Percentiles rank a stretch among this genome's conserved stretches.
Conservation (phyloP, 2,888 invertebrate genomes). For the Hypselothyrea guttata region DNA sequence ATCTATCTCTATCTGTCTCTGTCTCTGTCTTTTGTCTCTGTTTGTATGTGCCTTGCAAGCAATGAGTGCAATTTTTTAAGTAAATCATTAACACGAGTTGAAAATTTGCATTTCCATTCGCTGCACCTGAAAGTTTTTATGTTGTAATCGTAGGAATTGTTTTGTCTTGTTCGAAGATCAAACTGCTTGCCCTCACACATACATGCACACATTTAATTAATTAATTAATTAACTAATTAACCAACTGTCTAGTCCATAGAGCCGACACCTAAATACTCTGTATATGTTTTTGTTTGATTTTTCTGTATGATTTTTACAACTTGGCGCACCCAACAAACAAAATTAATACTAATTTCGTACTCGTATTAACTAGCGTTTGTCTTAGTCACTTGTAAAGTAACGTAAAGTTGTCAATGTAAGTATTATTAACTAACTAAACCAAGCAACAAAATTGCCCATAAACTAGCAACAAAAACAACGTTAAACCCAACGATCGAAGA, state of each 20-base stretch:
- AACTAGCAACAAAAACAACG: constrained; percentile 43
- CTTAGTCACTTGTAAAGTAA: constrained; percentile 70
- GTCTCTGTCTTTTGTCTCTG: constrained; percentile 31
- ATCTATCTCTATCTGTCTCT: constrained; percentile 31
- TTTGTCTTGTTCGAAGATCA: constrained; percentile 26
- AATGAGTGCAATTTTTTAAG: constrained; percentile 37
- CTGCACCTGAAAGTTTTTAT: constrained; percentile 36
- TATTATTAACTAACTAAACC: constrained; percentile 41
- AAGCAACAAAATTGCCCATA: constrained; percentile 26
- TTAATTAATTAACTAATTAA: too few species aligned
- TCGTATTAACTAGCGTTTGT: constrained; percentile 39
- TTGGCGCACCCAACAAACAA: constrained; percentile 49
- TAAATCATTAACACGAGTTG: too few species aligned
- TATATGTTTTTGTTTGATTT: constrained; percentile 3
- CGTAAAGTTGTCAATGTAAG: constrained; percentile 65
- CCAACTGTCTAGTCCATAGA: constrained; percentile 34
- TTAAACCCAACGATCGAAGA: constrained; percentile 38
- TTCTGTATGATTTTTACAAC: constrained; percentile 15
- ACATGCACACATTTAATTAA: constrained; percentile 31
- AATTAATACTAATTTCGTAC: constrained; percentile 22
- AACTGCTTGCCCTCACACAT: constrained; percentile 60
- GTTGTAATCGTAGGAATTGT: constrained; percentile 70
- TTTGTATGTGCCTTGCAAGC: constrained; percentile 71
- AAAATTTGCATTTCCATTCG: constrained; percentile 60
- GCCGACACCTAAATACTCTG: constrained; percentile 19